Evolutionary conservation across 2,113 vertebrate genomes (phyloP), one percentile per base, ranked within the genome.

Genomic region (Tichodroma muraria): DNA sequence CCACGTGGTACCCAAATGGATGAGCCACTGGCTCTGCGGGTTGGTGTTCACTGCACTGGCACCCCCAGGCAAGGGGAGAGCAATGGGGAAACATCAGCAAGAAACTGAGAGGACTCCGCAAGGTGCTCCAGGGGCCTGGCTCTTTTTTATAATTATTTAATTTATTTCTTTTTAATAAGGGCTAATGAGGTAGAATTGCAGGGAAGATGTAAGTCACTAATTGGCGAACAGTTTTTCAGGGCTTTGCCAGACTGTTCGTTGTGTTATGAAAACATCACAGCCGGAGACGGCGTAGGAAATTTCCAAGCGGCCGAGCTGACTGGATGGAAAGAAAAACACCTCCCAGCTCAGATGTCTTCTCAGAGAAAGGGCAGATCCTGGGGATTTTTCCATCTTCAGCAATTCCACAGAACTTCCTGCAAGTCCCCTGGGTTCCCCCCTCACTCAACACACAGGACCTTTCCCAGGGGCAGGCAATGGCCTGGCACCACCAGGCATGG

Each of bases 281-380:
- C 71, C 15, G 2, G 87, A 95, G 91, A 81, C 2, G 7, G 70
- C 2, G 1, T 79, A 96, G 94, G 96, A 95, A 97, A 96, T 95
- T 96, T 97, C 97, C 95, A 95, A 95, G 90, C n/a, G 1, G 88
- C 85, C 1, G 20, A 50, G 85, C 95, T 95, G 92, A 92, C 88
- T 95, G 91, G 94, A 83, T 96, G 94, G 95, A 96, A 95, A 96
- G 88, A 95, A 95, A 96, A 95, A 96, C 90, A 86, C 69, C 77
- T 85, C 90, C 80, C 75, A 60, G 88, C 93, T 97, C 65, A 71
- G 90, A 95, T 94, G 95, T 95, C 94, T 93, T 86, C 79, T 73
- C 20, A 14, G 89, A 88, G 95, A 92, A 94, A 96, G 93, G 94
- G 94, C 97, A 96, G 89, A 92, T 72, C 91, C 92, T 8, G 0